Base-by-base conservation (phyloP, 2,113 vertebrate genomes). In the Mesocricetus auratus region DNA sequence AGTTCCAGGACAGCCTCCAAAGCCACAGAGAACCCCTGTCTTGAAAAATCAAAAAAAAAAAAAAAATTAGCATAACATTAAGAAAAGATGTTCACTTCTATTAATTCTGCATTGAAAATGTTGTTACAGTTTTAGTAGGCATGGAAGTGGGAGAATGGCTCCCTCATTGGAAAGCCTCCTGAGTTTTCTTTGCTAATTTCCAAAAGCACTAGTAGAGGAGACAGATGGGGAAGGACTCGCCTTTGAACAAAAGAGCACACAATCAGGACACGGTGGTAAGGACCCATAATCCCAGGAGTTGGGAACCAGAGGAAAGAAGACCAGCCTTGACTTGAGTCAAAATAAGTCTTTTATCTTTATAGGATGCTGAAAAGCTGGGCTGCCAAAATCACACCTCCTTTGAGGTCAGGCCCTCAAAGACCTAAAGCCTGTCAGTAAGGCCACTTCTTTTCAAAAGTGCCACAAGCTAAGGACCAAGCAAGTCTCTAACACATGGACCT, bases 91-190 rank as follows among this genome's bases (percentile, higher is more conserved):
- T 8, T 53, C 8, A 53, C 50, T n/a, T n/a, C 50, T 53, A 97
- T 97, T 98, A 96, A 97, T 97, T 96, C 98, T 95, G 93, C 96
- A 97, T 94, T 97, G 93, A 97, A 97, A 97, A 89, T 97, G 93
- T 96, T 94, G 91, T 94, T 93, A 94, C 50, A 53, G 90, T 90
- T 97, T 92, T 86, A 88, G 66, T 89, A 78, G 88, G 96, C 95
- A 96, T 96, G 77, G 96, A 98, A 98, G 60, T 98, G 77, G 81
- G 93, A 90, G 96, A 97, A 94, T 89, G 89, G 96, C 93, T 97
- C 68, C 91, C 88, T 96, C 58, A 87, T 97, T 89, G 88, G 36
- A 42, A 93, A 96, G 17, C 36, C 36, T 39, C 69, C 71, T 73
- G n/a, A 42, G 71, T 39, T 42, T 73, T 73, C n/a, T 22, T 9